Conservation (phyloP, 2,888 invertebrate genomes). For the Notocelia uddmanniana region DNA sequence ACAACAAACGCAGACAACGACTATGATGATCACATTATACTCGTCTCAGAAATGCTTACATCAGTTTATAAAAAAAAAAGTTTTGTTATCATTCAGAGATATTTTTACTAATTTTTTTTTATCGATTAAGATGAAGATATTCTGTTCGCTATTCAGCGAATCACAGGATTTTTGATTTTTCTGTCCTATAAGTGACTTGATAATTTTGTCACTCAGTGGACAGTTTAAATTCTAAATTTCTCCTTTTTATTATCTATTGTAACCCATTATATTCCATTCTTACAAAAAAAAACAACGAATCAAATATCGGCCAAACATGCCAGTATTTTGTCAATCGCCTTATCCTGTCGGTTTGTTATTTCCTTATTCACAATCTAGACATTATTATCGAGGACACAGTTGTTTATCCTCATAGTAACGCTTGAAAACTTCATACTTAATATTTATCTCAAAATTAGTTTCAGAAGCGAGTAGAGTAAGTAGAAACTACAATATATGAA, state of each 20-base stretch:
- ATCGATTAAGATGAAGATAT: too few species aligned
- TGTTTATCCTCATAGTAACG: conserved; percentile 15
- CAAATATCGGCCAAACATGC: neutral
- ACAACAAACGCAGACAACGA: too few species aligned
- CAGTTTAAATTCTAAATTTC: neutral
- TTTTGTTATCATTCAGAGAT: too few species aligned
- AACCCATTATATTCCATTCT: too few species aligned
- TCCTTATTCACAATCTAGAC: conserved; percentile 21
- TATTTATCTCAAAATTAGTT: neutral
- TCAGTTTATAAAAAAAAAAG: too few species aligned
- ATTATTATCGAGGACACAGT: conserved; percentile 2
- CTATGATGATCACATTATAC: too few species aligned
- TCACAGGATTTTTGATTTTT: too few species aligned
- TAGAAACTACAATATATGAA: neutral
- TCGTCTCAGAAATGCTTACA: too few species aligned
- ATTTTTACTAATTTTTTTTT: too few species aligned
- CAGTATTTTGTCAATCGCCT: conserved; percentile 10
- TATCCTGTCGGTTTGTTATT: conserved; percentile 17
- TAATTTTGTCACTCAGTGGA: neutral
- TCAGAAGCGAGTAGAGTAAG: neutral
- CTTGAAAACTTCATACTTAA: conserved; percentile 1
- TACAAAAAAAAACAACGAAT: neutral
- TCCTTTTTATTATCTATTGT: too few species aligned
- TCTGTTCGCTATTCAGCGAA: too few species aligned
- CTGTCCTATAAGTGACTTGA: too few species aligned